Base-by-base conservation (phyloP, 2,113 vertebrate species). In the Stictonetta naevosa region DNA sequence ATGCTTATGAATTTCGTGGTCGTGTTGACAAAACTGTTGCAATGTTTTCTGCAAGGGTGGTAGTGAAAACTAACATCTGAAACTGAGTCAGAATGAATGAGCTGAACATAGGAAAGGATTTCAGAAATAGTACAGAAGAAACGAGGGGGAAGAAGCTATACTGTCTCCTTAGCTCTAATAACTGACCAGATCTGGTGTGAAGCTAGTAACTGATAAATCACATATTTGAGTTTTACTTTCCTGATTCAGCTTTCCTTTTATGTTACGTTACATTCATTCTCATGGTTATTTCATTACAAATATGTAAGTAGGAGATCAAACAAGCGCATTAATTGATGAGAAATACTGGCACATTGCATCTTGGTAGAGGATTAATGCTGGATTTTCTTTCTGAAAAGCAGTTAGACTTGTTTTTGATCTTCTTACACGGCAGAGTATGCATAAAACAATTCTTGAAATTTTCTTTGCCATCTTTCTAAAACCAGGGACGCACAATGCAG, bases 381-480 rank as follows among this genome's bases (percentile, higher is more conserved):
- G 46, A 56, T 92, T 93, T 73, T 94, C 36, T 77, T 64, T 68
- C 40, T 84, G 58, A 82, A 91, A 93, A 87, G 85, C 62, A 63
- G 92, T 66, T 88, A 72, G 68, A 93, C 88, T 90, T 89, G 91
- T 84, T 97, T 64, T 74, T 86, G 55, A 78, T 95, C 69, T 82
- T 87, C 34, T 81, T 89, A 29, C 4, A 1, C 50, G 20, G 56
- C 62, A 64, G 46, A 75, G 1, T 46, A 6, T 64, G 20, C 74
- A 18, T 84, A 34, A 69, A 95, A 23, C 64, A 76, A 19, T 53
- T 34, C 23, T 71, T 73, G 42, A n/a, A 6, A 1, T 38, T 72
- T 88, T 85, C 59, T 87, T 84, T 78, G 21, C 22, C 48, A 40
- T 29, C 25, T 66, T 81, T 88, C 33, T 76, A 20, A 28, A 84